Percentiles rank a stretch among this genome's conserved stretches.
Evolutionary conservation across 2,888 invertebrate genomes (phyloP).

Genomic region (Dryocosmus kuriphilus): DNA sequence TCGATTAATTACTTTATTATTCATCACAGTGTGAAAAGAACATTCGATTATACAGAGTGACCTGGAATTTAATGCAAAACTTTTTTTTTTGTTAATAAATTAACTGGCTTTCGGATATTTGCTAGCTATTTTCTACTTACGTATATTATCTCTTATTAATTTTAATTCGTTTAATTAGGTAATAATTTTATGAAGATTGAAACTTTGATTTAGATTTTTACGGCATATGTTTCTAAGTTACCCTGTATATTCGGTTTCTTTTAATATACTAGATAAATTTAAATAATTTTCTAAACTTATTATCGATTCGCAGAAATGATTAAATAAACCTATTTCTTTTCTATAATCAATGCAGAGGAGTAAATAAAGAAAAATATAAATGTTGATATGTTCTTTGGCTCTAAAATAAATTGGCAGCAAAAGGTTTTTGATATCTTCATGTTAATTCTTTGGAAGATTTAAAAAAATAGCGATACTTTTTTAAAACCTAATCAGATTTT

Average conservation of each 20-base stretch:
- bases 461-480: not conserved
- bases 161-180: not conserved
- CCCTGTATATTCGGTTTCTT: slow-evolving; percentile 24
- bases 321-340: not conserved
- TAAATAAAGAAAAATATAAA: not conserved
- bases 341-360: not conserved
- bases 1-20: slow-evolving; percentile 12
- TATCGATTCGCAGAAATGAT: not conserved
- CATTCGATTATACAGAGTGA: slow-evolving; percentile 26
- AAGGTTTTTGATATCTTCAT: not conserved
- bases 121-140: no score
- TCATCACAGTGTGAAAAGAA: slow-evolving; percentile 13
- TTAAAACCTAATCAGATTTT: not conserved
- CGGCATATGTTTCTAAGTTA: slow-evolving; percentile 40
- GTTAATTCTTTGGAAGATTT: not conserved
- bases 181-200: not conserved
- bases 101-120: not conserved
- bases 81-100: not conserved
- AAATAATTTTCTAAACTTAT: not conserved
- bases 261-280: not conserved
- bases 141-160: not conserved
- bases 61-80: not conserved
- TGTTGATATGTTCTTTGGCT: not conserved
- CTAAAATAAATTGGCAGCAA: not conserved
- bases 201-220: not conserved